Conservation (phyloP, 2,113 vertebrate genomes). For the Nyctereutes procyonoides region DNA sequence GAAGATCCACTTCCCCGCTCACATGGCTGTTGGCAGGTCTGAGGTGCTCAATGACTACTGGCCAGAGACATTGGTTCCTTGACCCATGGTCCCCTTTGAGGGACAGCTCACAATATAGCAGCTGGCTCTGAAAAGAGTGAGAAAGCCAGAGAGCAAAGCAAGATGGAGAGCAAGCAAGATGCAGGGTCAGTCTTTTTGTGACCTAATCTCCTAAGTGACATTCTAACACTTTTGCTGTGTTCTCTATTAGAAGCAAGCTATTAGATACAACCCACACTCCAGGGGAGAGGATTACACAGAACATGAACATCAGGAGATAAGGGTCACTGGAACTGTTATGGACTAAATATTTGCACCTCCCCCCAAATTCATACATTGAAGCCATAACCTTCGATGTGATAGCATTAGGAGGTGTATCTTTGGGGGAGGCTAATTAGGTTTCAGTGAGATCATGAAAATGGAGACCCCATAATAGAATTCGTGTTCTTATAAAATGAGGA, state of each 20-base stretch:
- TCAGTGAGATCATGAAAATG: neutral
- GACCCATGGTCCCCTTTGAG: neutral
- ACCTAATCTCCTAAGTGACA: neutral
- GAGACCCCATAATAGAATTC: neutral
- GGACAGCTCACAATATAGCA: neutral
- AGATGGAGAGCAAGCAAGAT: neutral
- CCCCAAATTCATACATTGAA: neutral
- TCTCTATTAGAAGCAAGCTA: neutral
- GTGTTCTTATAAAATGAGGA: neutral
- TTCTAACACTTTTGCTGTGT: neutral
- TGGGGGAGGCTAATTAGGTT: neutral
- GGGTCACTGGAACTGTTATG: neutral
- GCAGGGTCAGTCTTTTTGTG: neutral
- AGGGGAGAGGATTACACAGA: neutral
- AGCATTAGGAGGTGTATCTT: neutral
- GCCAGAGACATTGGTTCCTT: neutral
- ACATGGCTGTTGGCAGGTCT: neutral
- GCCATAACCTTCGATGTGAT: neutral
- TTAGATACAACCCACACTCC: neutral
- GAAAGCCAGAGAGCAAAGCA: constrained; percentile 27
- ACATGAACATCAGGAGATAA: neutral
- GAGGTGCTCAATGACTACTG: neutral
- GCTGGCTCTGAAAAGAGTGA: neutral
- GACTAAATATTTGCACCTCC: neutral
- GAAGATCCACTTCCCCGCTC: neutral